A percentile compares a stretch with the other conserved stretches of the same genome.
phyloP scores from a whole-genome alignment of 2,113 vertebrate genomes.

The Hirundichthys speculiger region DNA sequence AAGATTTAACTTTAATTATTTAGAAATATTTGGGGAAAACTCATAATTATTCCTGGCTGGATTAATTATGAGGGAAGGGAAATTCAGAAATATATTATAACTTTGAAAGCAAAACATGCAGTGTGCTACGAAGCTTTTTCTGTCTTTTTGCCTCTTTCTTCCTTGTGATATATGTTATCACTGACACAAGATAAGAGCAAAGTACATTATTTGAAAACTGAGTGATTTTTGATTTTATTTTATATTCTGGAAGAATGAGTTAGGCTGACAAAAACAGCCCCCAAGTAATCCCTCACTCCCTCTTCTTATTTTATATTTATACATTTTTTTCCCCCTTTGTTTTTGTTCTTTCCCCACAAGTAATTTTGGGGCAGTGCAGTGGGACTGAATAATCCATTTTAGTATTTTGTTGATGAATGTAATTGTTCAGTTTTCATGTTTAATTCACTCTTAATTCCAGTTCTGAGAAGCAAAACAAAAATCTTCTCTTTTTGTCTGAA shows the following conservation, averaged over 20 bases:
- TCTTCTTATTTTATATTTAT: conserved; percentile 4
- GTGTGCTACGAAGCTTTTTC: conserved; percentile 17
- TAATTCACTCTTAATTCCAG: conserved; percentile 20
- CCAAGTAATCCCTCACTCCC: conserved; percentile 26
- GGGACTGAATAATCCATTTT: conserved; percentile 19
- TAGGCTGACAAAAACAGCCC: conserved; percentile 50
- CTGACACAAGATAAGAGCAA: conserved; percentile 53
- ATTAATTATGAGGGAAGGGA: too few species aligned
- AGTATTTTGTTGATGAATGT: conserved; percentile 35
- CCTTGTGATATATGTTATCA: conserved; percentile 34
- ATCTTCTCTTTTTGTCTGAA: not conserved
- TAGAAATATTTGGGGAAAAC: not conserved
- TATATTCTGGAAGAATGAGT: conserved; percentile 61
- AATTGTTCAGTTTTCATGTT: conserved; percentile 27
- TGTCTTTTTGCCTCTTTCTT: conserved; percentile 17
- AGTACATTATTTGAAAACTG: conserved; percentile 68
- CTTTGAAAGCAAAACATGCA: not conserved
- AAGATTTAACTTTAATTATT: not conserved
- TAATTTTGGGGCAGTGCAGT: conserved; percentile 14
- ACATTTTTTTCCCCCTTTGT: conserved; percentile 15
- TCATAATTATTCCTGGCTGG: not conserved
- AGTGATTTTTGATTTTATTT: conserved; percentile 76
- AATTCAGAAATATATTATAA: not conserved
- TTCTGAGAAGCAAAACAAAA: conserved; percentile 19
- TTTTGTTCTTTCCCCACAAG: conserved; percentile 32